Evolutionary conservation across 2,888 invertebrate genomes (phyloP).

Genomic region (Glyphotaelius pellucidus): DNA sequence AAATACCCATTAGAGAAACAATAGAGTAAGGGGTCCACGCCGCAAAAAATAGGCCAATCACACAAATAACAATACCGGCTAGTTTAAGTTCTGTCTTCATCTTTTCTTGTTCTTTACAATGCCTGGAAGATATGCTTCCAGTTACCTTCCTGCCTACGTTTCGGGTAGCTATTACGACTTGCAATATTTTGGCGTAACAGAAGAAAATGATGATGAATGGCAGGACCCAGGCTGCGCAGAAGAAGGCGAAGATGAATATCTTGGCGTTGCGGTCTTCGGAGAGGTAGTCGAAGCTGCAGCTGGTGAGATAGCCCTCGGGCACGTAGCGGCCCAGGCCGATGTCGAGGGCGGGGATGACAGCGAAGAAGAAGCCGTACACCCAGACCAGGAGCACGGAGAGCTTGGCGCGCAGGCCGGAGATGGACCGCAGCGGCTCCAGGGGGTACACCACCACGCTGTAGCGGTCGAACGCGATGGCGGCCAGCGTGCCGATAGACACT

Average conservation of each 20-base stretch:
- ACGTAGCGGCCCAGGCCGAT: conserved; percentile 87
- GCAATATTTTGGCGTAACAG: conserved; percentile 85
- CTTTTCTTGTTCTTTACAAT: conserved; percentile 80
- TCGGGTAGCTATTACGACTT: conserved; percentile 79
- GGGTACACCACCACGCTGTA: conserved; percentile 90
- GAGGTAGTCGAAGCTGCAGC: conserved; percentile 92
- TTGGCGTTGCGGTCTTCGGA: conserved; percentile 80
- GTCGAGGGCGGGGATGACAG: conserved; percentile 83
- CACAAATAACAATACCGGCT: conserved; percentile 82
- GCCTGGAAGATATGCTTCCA: conserved; percentile 75
- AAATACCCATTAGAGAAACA: conserved; percentile 85
- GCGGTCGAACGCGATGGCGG: conserved; percentile 88
- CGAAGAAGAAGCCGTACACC: conserved; percentile 84
- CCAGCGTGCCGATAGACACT: conserved; percentile 87
- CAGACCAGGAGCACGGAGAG: conserved; percentile 82
- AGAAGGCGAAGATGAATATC: conserved; percentile 85
- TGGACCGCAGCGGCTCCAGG: conserved; percentile 81
- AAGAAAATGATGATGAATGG: conserved; percentile 85
- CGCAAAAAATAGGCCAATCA: conserved; percentile 85
- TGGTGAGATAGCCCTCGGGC: conserved; percentile 90
- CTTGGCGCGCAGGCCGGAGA: conserved; percentile 80
- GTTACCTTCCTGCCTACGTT: conserved; percentile 75
- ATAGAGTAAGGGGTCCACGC: conserved; percentile 91
- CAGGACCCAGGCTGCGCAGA: conserved; percentile 85
- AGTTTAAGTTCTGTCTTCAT: conserved; percentile 85